Conservation (phyloP, 2,797 vertebrate genomes). For the Sitta carolinensis region DNA sequence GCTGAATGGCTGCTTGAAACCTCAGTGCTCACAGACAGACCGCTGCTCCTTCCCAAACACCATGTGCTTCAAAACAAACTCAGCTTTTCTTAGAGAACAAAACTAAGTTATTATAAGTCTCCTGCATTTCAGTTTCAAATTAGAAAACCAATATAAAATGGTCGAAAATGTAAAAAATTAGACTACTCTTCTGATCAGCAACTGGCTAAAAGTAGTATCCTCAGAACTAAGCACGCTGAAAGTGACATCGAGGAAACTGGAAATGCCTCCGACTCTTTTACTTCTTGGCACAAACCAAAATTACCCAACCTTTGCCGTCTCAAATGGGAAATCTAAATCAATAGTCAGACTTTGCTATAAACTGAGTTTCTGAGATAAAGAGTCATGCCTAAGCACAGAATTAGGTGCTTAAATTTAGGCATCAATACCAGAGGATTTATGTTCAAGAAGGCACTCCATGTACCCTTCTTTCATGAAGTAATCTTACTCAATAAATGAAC, state of each 20-base stretch:
- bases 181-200: not conserved
- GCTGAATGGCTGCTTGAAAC: not conserved
- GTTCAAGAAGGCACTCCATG: not conserved
- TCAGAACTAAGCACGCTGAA: not conserved
- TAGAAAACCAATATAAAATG: not conserved
- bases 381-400: not conserved
- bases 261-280: not conserved
- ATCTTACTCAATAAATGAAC: constrained; percentile 7
- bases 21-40: not conserved
- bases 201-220: not conserved
- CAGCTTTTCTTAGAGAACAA: not conserved
- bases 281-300: constrained; percentile 18
- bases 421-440: not conserved
- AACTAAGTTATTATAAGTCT: not conserved
- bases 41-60: not conserved
- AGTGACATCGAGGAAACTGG: not conserved
- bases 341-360: constrained; percentile 6
- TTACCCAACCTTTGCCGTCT: not conserved
- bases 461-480: not conserved
- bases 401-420: constrained; percentile 1
- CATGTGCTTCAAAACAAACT: not conserved
- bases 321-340: not conserved
- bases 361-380: constrained; percentile 6
- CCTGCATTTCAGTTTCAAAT: not conserved
- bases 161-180: not conserved